Conservation (phyloP, 2,113 vertebrate species). For the Mastomys coucha region DNA sequence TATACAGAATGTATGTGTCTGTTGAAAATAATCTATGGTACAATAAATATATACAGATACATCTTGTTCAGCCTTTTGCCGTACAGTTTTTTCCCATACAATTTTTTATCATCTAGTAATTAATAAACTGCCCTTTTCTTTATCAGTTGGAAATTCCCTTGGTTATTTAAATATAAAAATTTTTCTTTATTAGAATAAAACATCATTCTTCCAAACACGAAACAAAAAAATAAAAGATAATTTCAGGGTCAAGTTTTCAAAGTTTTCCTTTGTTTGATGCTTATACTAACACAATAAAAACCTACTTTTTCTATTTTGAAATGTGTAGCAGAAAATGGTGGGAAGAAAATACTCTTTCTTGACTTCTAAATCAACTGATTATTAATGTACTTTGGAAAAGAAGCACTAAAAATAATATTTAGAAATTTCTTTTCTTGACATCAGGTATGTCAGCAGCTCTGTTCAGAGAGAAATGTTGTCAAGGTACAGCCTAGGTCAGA, state of each 20-base stretch:
- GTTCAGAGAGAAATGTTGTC: slow-evolving; percentile 25
- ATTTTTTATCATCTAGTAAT: slow-evolving; percentile 16
- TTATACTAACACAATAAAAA: slow-evolving; percentile 27
- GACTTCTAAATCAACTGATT: slow-evolving; percentile 55
- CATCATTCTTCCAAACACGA: neutral
- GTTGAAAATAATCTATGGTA: neutral
- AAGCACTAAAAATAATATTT: neutral
- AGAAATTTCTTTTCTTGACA: slow-evolving; percentile 27
- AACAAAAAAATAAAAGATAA: slow-evolving; percentile 3
- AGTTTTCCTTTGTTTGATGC: slow-evolving; percentile 38
- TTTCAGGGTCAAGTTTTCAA: slow-evolving; percentile 46
- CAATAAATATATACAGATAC: neutral
- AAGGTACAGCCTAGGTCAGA: neutral
- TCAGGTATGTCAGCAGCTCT: neutral
- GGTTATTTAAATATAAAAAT: neutral
- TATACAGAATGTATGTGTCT: neutral
- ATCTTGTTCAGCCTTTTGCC: neutral
- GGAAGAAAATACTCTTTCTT: slow-evolving; percentile 3
- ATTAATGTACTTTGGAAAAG: slow-evolving; percentile 12
- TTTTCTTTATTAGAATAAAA: neutral
- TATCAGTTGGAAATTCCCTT: too few species aligned
- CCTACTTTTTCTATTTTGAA: slow-evolving; percentile 51
- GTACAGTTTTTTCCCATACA: neutral
- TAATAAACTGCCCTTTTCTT: neutral
- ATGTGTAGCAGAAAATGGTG: slow-evolving; percentile 39